A percentile compares a stretch with the other conserved stretches of the same genome.
Evolutionary conservation across 2,888 invertebrate genomes (phyloP).

Genomic region (Nemotelus pantherinus): DNA sequence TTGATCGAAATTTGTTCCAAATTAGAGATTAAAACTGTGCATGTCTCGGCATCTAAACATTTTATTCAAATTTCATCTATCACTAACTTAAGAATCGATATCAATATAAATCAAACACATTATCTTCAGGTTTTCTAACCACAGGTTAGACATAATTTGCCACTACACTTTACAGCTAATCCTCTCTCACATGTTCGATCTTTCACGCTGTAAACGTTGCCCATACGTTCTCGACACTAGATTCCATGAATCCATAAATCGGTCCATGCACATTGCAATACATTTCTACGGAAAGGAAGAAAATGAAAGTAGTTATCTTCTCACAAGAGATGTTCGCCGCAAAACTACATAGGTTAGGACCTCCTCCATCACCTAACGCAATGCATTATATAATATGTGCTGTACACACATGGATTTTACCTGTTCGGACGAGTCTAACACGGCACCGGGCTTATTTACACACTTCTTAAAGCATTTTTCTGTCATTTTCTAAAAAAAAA

Average conservation of each 20-base stretch:
- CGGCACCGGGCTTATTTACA: slow-evolving; percentile 87
- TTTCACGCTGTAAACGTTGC: slow-evolving; percentile 84
- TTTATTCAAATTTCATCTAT: too few relatives aligned
- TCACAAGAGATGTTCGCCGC: not conserved
- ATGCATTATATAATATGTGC: not conserved
- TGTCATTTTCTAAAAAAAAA: slow-evolving; percentile 84
- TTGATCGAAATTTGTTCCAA: too few relatives aligned
- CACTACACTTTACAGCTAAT: too few relatives aligned
- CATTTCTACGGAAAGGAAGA: slow-evolving; percentile 78
- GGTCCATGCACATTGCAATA: slow-evolving; percentile 96
- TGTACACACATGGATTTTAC: slow-evolving; percentile 61
- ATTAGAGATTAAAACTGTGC: too few relatives aligned
- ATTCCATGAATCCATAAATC: slow-evolving; percentile 97
- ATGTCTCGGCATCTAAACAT: too few relatives aligned
- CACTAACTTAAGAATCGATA: too few relatives aligned
- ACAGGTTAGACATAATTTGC: too few relatives aligned
- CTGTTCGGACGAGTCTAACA: slow-evolving; percentile 89
- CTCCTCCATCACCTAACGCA: too few relatives aligned
- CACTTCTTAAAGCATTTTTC: slow-evolving; percentile 98
- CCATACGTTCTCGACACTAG: slow-evolving; percentile 90
- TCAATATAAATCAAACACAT: too few relatives aligned
- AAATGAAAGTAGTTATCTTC: slow-evolving; percentile 12
- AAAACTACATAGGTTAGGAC: not conserved
- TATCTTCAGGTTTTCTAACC: too few relatives aligned
- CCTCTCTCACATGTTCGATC: slow-evolving; percentile 41